These are phyloP conservation scores for Drosophila birchii DNA, from an alignment of 2,888 invertebrate species.

Conservation along the genomic window DNA sequence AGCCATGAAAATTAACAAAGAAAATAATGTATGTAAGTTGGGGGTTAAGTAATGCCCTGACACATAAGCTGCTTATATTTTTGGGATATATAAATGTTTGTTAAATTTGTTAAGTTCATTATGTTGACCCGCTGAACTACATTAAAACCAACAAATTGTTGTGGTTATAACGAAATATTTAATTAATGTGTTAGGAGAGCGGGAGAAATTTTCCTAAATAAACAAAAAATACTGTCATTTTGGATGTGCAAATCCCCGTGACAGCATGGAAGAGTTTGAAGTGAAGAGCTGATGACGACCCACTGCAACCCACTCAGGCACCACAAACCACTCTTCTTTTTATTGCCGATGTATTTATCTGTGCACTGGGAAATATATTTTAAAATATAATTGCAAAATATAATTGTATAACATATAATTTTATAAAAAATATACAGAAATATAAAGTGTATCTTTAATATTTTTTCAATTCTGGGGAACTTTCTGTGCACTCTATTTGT, in stretches of 20 bases:
- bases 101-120: conserved; percentile 12
- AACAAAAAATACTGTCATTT: conserved; percentile 15
- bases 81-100: conserved; percentile 17
- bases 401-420: no score
- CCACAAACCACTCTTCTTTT: conserved; percentile 25
- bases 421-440: background rate
- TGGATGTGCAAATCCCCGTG: conserved; percentile 29
- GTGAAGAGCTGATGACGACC: conserved; percentile 1
- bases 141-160: conserved; percentile 24
- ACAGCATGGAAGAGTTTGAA: conserved; percentile 16
- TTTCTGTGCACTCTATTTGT: no score
- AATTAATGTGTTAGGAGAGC: conserved; percentile 21
- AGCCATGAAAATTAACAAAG: conserved; percentile 23
- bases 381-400: background rate
- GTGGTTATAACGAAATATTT: conserved; percentile 19
- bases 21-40: conserved; percentile 2
- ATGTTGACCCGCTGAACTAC: conserved; percentile 37
- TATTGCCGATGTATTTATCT: conserved; percentile 12
- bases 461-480: background rate
- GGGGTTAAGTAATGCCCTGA: conserved; percentile 10
- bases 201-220: conserved; percentile 15
- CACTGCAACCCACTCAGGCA: conserved; percentile 36
- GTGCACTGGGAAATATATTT: background rate
- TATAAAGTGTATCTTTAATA: background rate
- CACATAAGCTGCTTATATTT: conserved; percentile 4